phyloP scores from a whole-genome alignment of 64 coral and sea anemone species.

The Actinia equina region DNA sequence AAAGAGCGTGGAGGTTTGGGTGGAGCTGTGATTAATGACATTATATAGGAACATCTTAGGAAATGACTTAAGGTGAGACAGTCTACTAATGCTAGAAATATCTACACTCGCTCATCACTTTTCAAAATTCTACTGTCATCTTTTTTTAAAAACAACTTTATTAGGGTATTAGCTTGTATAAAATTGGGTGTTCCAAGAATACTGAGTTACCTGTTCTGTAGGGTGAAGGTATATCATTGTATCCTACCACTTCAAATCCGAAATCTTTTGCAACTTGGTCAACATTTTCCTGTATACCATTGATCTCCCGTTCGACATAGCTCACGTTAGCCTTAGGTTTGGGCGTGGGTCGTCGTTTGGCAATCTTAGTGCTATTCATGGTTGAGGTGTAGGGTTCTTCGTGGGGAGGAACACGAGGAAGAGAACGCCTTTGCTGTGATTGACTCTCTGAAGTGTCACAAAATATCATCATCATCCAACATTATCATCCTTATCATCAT shows the following conservation, averaged over 20 bases:
- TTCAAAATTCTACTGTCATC: too few species aligned
- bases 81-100: too few species aligned
- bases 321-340: slow-evolving; percentile 13
- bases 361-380: slow-evolving; percentile 52
- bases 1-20: slow-evolving; percentile 11
- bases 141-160: too few species aligned
- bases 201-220: too few species aligned
- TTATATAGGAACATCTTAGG: not conserved
- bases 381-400: slow-evolving; percentile 57
- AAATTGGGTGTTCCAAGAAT: too few species aligned
- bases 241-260: slow-evolving; percentile 45
- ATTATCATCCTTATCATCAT: not conserved
- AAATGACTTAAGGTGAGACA: too few species aligned
- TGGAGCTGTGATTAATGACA: not conserved
- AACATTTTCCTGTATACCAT: slow-evolving; percentile 1
- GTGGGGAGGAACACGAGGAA: slow-evolving; percentile 34
- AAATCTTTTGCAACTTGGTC: slow-evolving; percentile 30
- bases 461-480: not conserved
- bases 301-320: slow-evolving; percentile 2
- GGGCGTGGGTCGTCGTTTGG: slow-evolving; percentile 17
- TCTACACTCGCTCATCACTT: too few species aligned
- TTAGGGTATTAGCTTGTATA: too few species aligned
- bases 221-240: not conserved
- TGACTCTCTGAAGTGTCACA: not conserved
- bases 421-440: slow-evolving; percentile 15